Percentiles rank a stretch among this genome's conserved stretches.
phyloP scores from a whole-genome alignment of 2,113 vertebrate genomes.

The Ammodramus savannarum region DNA sequence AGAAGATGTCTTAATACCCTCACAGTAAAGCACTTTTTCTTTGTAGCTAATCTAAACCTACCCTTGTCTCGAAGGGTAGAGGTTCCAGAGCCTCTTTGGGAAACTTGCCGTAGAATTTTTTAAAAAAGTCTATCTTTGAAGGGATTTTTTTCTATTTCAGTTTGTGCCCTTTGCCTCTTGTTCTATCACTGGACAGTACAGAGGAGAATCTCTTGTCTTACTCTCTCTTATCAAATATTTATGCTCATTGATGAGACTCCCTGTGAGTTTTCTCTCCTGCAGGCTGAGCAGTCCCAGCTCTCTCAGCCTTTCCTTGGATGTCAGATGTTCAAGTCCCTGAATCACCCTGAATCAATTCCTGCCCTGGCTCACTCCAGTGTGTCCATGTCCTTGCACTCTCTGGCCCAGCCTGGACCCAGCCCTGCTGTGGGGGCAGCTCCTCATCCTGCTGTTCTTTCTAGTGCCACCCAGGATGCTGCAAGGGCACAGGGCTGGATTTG shows the following conservation, averaged over 20 bases:
- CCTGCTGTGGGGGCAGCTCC: neutral
- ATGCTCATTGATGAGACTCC: neutral
- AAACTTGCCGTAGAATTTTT: neutral
- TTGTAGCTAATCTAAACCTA: neutral
- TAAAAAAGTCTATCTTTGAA: neutral
- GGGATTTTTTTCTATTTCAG: neutral
- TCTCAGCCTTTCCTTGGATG: neutral
- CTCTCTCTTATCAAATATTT: neutral
- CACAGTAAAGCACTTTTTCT: neutral
- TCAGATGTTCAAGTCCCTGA: neutral
- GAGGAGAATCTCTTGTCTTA: neutral
- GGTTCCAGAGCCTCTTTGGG: neutral
- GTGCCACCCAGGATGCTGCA: neutral
- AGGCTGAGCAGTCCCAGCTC: neutral
- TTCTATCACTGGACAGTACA: neutral
- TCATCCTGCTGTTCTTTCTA: neutral
- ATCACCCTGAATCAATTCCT: too few relatives aligned
- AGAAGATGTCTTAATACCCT: neutral
- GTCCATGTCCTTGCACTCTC: neutral
- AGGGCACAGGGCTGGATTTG: neutral
- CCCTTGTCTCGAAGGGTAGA: neutral
- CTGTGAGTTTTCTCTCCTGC: neutral
- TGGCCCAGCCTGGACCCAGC: neutral
- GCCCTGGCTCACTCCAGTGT: neutral
- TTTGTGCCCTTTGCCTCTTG: neutral